Conservation (phyloP, 2,888 invertebrate genomes). For the Tiliacea citrago region DNA sequence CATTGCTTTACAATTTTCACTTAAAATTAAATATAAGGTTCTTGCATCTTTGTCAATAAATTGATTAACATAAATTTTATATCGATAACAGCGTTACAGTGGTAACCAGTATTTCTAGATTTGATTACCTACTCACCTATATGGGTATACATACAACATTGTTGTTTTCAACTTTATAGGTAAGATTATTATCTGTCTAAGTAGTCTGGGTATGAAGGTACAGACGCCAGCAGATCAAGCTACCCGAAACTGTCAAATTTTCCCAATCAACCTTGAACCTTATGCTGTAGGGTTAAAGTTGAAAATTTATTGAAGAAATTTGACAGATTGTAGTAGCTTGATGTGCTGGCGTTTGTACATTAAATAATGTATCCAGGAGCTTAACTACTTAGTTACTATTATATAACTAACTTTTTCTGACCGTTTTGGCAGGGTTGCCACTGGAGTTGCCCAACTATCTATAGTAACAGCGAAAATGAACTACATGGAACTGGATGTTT, state of each 20-base stretch:
- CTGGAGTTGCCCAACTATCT: neutral
- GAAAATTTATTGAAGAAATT: too few relatives aligned
- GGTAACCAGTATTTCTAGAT: neutral
- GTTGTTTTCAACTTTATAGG: neutral
- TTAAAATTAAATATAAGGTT: slow-evolving; percentile 20
- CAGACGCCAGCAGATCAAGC: too few relatives aligned
- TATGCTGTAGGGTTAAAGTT: too few relatives aligned
- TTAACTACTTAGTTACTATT: neutral
- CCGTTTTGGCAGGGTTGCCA: neutral
- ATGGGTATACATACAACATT: neutral
- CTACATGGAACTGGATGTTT: neutral
- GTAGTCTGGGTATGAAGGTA: neutral
- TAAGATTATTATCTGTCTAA: neutral
- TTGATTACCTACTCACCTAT: neutral
- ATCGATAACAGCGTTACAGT: neutral
- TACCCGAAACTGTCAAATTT: too few relatives aligned
- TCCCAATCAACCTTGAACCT: too few relatives aligned
- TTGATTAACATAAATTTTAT: neutral
- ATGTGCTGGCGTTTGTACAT: too few relatives aligned
- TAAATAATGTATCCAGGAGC: neutral
- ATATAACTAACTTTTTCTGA: neutral
- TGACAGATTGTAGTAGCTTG: too few relatives aligned
- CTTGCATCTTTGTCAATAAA: neutral
- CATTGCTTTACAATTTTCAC: slow-evolving; percentile 62
- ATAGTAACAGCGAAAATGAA: neutral